Evolutionary conservation across 2,888 invertebrate genomes (phyloP).

Genomic region (Pristionchus maxplancki): DNA sequence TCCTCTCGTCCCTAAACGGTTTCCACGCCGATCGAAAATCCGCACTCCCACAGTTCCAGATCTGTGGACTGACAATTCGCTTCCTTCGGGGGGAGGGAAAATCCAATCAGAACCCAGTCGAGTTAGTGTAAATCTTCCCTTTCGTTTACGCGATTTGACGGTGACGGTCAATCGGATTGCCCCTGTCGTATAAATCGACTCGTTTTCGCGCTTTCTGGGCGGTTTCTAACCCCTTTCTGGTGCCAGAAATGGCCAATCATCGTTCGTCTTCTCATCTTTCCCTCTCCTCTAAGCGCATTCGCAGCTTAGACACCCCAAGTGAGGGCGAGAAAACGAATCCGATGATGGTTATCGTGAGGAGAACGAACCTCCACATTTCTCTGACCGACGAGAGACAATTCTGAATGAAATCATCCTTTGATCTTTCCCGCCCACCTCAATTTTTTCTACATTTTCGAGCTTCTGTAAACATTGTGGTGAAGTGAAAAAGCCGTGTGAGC

Average conservation of each 20-base stretch:
- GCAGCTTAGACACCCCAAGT: neutral
- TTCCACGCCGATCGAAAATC: neutral
- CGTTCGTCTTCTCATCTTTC: neutral
- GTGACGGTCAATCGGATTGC: neutral
- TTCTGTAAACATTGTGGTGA: neutral
- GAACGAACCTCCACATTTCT: neutral
- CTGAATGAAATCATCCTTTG: neutral
- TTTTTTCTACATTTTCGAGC: neutral
- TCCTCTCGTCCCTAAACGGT: neutral
- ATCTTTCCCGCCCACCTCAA: neutral
- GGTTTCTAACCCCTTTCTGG: neutral
- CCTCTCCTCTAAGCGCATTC: neutral
- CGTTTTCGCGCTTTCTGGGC: neutral
- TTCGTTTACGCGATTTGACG: neutral
- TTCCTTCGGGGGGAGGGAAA: neutral
- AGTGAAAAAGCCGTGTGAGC: neutral
- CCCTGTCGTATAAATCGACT: conserved; percentile 4
- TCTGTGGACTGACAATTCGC: neutral
- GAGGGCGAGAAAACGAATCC: neutral
- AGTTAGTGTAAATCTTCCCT: neutral
- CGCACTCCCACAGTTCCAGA: neutral
- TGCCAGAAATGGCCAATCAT: neutral
- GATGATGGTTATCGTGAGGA: neutral
- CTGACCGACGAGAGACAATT: neutral
- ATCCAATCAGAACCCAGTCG: neutral